Evolutionary conservation across 2,113 vertebrate species (phyloP), one percentile per base, ranked within the genome.

Genomic region (Brachyhypopomus occidentalis): DNA sequence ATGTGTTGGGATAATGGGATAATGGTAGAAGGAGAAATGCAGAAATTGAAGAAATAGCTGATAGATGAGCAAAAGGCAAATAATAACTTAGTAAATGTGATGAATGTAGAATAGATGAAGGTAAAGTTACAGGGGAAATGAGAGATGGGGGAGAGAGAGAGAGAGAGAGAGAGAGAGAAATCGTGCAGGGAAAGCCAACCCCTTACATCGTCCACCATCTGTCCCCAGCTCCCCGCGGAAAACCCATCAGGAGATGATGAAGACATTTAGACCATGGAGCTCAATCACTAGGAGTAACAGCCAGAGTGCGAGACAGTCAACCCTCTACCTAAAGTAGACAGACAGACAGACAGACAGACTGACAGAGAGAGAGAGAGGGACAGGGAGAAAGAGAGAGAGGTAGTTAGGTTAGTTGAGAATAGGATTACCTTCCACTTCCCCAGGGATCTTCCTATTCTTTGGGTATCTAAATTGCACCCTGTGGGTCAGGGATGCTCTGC

Each of bases 181-280:
- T 81, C 78, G 73, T 55, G 67, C 69, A 84, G 70, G 75, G 70
- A 81, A 56, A 81, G 78, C 70, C 48, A 77, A 75, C 45, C 56
- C 80, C 75, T 77, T 66, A 88, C 87, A 79, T 89, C 83, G 84
- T 87, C 78, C 16, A 38, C 91, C 89, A 91, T 92, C 89, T 92
- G 89, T 87, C 79, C 27, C 83, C 34, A 34, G 79, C 69, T 77
- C 81, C 83, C 85, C 69, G 79, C 82, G 69, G 87, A 85, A 86
- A 73, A 82, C 78, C 84, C 84, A 84, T 86, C 73, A 85, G 85
- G 88, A 75, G 82, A 75, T 82, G 84, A 90, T 88, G 79, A 86
- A 90, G 87, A 89, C 87, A 85, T 88, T 88, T 82, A 85, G 83
- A 84, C 81, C 78, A 84, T 63, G 79, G 80, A 81, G 73, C 81